Conservation (phyloP, 2,113 vertebrate genomes). For the Proteles cristata region DNA sequence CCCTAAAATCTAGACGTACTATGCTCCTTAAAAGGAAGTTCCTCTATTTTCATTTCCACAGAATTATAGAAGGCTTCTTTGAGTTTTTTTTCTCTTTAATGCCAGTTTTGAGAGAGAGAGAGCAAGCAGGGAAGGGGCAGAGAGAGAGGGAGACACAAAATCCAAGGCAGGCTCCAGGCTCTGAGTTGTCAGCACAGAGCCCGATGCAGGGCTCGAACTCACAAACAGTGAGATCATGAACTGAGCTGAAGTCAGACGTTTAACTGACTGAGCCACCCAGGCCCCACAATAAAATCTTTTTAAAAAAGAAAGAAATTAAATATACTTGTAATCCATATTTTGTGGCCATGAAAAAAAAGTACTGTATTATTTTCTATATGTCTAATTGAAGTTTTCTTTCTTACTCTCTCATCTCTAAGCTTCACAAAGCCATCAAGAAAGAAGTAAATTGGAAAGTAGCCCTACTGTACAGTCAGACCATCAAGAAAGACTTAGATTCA, state of each 20-base stretch:
- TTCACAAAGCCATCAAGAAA: background rate
- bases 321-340: background rate
- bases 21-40: background rate
- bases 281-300: no score
- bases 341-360: background rate
- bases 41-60: constrained; percentile 22
- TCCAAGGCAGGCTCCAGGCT: no score
- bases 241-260: no score
- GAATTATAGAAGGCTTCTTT: background rate
- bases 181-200: no score
- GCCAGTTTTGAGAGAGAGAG: no score
- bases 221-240: no score
- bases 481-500: background rate
- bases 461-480: background rate
- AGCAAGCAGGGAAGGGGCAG: no score
- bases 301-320: background rate
- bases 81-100: background rate
- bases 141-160: no score
- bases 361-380: background rate
- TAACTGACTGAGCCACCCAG: no score
- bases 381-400: background rate
- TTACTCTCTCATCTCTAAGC: background rate
- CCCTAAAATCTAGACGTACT: background rate
- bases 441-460: background rate
- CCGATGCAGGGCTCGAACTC: no score